Percentiles rank a stretch among this genome's conserved stretches.
These are phyloP conservation scores for Lysandra coridon DNA, from an alignment of 2,888 invertebrate genomes.

Conservation along the genomic window DNA sequence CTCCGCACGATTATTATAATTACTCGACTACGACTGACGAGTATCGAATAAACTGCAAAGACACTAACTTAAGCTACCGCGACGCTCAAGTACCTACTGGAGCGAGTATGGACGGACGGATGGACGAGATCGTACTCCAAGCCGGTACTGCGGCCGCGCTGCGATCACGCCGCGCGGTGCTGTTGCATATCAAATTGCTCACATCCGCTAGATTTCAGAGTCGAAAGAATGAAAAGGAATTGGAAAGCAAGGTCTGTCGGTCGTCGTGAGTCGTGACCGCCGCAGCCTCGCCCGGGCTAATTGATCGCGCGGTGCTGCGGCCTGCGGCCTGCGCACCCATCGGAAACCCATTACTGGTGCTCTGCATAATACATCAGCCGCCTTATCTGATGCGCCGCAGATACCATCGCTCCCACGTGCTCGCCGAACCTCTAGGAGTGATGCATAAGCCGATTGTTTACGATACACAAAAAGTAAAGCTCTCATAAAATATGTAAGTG, in stretches of 20 bases:
- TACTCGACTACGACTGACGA: too few species aligned
- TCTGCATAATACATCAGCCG: conserved; percentile 19
- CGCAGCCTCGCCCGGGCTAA: conserved; percentile 29
- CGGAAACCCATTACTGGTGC: conserved; percentile 21
- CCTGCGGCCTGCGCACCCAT: background rate
- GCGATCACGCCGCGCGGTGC: background rate
- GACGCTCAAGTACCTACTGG: too few species aligned
- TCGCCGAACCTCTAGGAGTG: background rate
- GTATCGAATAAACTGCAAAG: background rate
- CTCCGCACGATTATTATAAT: too few species aligned
- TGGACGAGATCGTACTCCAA: too few species aligned
- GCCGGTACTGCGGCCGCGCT: background rate
- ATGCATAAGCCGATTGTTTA: background rate
- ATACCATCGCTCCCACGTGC: conserved; percentile 10
- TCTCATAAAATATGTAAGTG: background rate
- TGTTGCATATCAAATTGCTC: conserved; percentile 8
- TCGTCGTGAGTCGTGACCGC: conserved; percentile 35
- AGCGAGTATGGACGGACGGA: too few species aligned
- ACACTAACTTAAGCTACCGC: background rate
- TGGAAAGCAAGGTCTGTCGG: conserved; percentile 33
- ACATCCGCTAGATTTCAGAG: conserved; percentile 8
- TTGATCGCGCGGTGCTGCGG: conserved; percentile 21
- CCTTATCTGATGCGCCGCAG: background rate
- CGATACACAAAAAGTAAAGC: background rate
- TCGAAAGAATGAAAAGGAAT: conserved; percentile 25